Conservation (phyloP, 2,888 invertebrate species). For the Drosophila rellima region DNA sequence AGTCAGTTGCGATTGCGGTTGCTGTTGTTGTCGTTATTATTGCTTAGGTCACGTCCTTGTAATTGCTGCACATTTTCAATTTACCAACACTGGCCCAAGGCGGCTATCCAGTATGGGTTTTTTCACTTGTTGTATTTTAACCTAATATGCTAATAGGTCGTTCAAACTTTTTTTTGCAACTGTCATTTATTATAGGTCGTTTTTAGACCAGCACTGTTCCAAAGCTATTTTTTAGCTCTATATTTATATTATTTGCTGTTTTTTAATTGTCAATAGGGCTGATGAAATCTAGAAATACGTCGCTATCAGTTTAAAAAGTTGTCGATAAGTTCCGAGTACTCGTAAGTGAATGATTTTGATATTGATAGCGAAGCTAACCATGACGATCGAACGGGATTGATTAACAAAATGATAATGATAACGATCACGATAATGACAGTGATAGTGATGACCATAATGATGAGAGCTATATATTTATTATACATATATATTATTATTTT, state of each 20-base stretch:
- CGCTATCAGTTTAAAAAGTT: slow-evolving; percentile 40
- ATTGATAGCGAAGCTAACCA: slow-evolving; percentile 2
- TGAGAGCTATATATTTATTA: slow-evolving; percentile 9
- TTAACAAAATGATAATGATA: slow-evolving; percentile 8
- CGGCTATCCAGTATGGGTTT: slow-evolving; percentile 23
- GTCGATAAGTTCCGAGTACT: slow-evolving; percentile 35
- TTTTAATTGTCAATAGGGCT: slow-evolving; percentile 8
- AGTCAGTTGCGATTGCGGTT: background rate
- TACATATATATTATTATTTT: slow-evolving; percentile 9
- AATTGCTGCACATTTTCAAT: slow-evolving; percentile 66
- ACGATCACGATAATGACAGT: slow-evolving; percentile 10
- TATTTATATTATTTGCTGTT: background rate
- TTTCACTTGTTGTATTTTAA: background rate
- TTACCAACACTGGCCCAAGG: slow-evolving; percentile 10
- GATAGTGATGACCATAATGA: slow-evolving; percentile 26
- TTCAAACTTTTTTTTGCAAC: too few species aligned
- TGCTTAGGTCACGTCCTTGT: slow-evolving; percentile 70
- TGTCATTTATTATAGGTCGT: background rate
- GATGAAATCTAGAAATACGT: slow-evolving; percentile 33
- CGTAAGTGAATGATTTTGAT: slow-evolving; percentile 7
- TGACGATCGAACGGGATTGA: slow-evolving; percentile 10
- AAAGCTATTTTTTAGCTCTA: background rate
- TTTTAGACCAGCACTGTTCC: background rate
- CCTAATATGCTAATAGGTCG: background rate
- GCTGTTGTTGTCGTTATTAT: background rate